Evolutionary conservation across 2,888 invertebrate species (phyloP).

Genomic region (Argynnis bischoffii): DNA sequence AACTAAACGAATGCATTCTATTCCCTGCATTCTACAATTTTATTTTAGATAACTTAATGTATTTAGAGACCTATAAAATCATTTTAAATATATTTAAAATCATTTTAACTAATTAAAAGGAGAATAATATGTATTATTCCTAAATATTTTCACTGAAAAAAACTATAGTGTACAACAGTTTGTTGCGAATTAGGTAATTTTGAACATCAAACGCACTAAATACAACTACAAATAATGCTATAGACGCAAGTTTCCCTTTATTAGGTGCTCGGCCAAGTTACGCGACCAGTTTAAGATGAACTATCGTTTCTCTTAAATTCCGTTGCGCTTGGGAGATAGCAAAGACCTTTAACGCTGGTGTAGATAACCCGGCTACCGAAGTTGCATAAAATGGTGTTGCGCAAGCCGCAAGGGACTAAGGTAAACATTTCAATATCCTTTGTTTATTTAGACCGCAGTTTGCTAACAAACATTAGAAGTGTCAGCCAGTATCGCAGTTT

Average conservation of each 20-base stretch:
- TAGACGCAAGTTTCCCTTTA: conserved; percentile 57
- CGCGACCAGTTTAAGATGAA: conserved; percentile 55
- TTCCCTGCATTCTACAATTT: conserved; percentile 45
- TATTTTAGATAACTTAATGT: conserved; percentile 30
- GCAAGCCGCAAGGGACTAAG: conserved; percentile 62
- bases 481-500: conserved; percentile 43
- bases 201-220: conserved; percentile 56
- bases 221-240: conserved; percentile 59
- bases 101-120: background rate
- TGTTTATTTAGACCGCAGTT: conserved; percentile 53
- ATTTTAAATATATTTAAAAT: background rate
- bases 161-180: background rate
- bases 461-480: conserved; percentile 49
- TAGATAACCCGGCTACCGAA: conserved; percentile 51
- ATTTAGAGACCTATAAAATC: background rate
- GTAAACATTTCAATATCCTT: conserved; percentile 66
- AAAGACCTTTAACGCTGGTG: conserved; percentile 51
- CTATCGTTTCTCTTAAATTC: conserved; percentile 48
- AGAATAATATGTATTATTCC: too few relatives aligned
- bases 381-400: conserved; percentile 65
- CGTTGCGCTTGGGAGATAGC: conserved; percentile 41
- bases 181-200: conserved; percentile 7
- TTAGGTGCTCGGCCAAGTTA: conserved; percentile 45
- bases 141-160: too few relatives aligned
- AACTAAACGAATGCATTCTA: conserved; percentile 40